Base-by-base conservation (phyloP, 2,888 invertebrate genomes). In the Eupithecia centaureata region DNA sequence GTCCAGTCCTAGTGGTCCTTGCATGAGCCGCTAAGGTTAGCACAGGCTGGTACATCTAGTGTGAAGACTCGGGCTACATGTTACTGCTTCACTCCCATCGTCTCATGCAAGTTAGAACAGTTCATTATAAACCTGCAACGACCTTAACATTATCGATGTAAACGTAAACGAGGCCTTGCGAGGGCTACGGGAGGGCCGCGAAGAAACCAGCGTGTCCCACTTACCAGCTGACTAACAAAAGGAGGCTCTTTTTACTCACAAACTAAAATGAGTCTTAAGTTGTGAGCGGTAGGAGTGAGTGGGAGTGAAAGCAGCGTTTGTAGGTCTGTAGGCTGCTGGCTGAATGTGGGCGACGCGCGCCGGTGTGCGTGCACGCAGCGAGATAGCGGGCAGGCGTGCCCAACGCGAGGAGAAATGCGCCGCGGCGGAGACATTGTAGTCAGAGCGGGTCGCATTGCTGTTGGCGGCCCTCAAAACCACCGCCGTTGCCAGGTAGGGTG, bases 311-410 rank as follows among this genome's bases (percentile, higher is more conserved):
- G 88, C 83, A 80, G 70, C 70, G 84, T 89, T 91, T 88, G 90
- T 92, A 91, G 92, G 92, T 92, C 92, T 92, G 86, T 92, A 91
- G 92, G 92, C 91, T 90, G 90, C 84, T 78, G 75, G 73, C 75
- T 75, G 77, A 71, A 70, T 82, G 89, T 85, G 86, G 82, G 91
- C 75, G 87, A 82, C 80, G 90, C 78, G 79, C 74, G 74, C 67
- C 65, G 61, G 87, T 87, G 88, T 90, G 91, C 87, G 90, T 86
- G 82, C 82, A 87, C 90, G 90, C 91, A 89, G 83, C 89, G 91
- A 91, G 92, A 92, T 91, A 92, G 92, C 87, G 83, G 80, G 47
- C 89, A 88, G 87, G 81, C 82, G 72, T 32, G 68, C 32, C 75
- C 89, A 92, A 91, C 84, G 80, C 70, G 35, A 79, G 83, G 87